phyloP scores from a whole-genome alignment of 2,888 invertebrate genomes.

The Quadroppia sp. region DNA sequence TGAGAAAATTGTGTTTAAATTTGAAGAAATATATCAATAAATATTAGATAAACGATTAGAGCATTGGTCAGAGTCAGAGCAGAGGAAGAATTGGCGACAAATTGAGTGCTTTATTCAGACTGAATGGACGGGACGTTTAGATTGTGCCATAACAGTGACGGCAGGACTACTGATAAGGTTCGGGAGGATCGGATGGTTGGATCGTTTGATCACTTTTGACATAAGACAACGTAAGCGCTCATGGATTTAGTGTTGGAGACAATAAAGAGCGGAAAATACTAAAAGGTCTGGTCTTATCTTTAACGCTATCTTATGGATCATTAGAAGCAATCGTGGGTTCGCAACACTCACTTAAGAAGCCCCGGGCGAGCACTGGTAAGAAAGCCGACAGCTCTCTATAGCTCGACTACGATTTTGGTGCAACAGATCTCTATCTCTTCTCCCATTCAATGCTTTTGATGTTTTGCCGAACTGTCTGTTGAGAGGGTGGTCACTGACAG shows the following conservation, averaged over 20 bases:
- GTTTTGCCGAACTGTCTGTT: constrained; percentile 28
- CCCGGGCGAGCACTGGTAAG: constrained; percentile 19
- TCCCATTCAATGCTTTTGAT: constrained; percentile 30
- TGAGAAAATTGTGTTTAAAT: background rate
- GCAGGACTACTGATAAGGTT: constrained; percentile 27
- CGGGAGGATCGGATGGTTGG: constrained; percentile 21
- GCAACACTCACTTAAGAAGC: constrained; percentile 30
- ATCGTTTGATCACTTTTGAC: constrained; percentile 19
- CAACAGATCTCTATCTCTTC: constrained; percentile 41
- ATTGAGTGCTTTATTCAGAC: background rate
- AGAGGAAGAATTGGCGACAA: constrained; percentile 17
- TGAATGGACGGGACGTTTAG: constrained; percentile 6
- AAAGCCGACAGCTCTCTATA: constrained; percentile 29
- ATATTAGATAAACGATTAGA: background rate
- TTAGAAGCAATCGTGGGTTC: constrained; percentile 32
- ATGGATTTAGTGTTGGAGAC: constrained; percentile 19
- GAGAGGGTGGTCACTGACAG: constrained; percentile 24
- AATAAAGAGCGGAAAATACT: constrained; percentile 33
- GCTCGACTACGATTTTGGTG: constrained; percentile 32
- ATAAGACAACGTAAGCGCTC: background rate
- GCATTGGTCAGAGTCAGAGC: background rate
- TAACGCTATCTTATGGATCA: constrained; percentile 33
- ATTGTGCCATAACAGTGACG: constrained; percentile 17
- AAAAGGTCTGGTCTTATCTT: constrained; percentile 12
- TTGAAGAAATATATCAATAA: background rate